Conservation (phyloP, 2,888 invertebrate genomes). For the Dendrolimus houi region DNA sequence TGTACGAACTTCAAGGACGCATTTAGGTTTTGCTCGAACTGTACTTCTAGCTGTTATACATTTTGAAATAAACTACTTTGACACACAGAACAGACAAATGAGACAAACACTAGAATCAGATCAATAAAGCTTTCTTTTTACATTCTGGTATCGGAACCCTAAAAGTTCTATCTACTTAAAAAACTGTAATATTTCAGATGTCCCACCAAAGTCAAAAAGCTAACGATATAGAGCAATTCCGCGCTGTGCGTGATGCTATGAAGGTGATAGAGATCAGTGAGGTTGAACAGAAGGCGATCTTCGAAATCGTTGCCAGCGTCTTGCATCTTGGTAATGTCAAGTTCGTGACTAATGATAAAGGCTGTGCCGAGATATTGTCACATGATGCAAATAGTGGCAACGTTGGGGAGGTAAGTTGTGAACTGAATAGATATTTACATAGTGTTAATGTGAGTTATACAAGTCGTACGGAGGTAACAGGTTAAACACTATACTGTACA, state of each 20-base stretch:
- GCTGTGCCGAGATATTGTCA: conserved; percentile 80
- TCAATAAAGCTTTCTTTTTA: background rate
- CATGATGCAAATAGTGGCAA: conserved; percentile 74
- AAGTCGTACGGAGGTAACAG: too few species aligned
- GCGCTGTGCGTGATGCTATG: conserved; percentile 83
- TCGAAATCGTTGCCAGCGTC: conserved; percentile 88
- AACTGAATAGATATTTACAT: too few species aligned
- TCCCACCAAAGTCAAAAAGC: conserved; percentile 42
- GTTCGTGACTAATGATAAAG: conserved; percentile 83
- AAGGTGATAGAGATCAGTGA: conserved; percentile 84
- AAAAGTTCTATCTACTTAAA: too few species aligned
- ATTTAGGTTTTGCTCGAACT: too few species aligned
- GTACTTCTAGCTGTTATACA: too few species aligned
- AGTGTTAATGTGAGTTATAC: too few species aligned
- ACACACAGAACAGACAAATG: background rate
- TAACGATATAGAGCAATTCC: conserved; percentile 81
- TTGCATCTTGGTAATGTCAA: conserved; percentile 92
- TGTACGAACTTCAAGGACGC: too few species aligned
- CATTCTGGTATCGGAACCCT: too few species aligned
- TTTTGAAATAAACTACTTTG: background rate
- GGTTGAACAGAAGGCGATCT: conserved; percentile 84
- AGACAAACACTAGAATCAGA: background rate
- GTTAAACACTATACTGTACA: too few species aligned
- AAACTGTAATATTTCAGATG: conserved; percentile 24
- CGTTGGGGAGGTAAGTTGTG: conserved; percentile 79